Evolutionary conservation across 2,797 vertebrate species (phyloP), one percentile per base, ranked within the genome.

Genomic region (Coccyzus lansbergi): DNA sequence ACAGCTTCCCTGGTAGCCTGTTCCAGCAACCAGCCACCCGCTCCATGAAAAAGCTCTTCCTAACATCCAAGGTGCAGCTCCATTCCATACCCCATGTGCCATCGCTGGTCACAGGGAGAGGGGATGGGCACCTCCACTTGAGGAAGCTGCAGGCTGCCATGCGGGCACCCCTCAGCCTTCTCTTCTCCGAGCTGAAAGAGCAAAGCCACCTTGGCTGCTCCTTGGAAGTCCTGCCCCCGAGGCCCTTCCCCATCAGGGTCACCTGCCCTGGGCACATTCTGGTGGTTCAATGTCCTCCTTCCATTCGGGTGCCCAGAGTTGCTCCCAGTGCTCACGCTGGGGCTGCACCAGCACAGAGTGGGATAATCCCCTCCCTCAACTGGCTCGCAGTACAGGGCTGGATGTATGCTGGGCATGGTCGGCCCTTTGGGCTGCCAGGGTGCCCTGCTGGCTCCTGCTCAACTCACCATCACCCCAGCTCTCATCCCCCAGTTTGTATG

Each of bases 271-370:
- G 49, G 49, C 42, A 34, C 33, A 1, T 38, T 48, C 34, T 7
- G 7, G 2, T 4, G 38, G 36, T 22, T 3, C 5, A 31, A 16
- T 24, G 63, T 62, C 70, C 28, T 49, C 8, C 4, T 1, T 18
- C 6, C 6, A 2, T 0, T 11, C 56, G 55, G 49, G 49, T 0
- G 1, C 56, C 77, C 56, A 34, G 17, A 31, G 10, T 51, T 5
- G 55, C 24, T 1, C 56, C 0, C 36, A 5, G 64, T 4, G 8
- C 69, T 48, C 0, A 4, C 12, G 69, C 24, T 26, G 77, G 16
- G 53, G 29, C n/a, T 1, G 4, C 42, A 34, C 24, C 38, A 29
- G 25, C 7, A 62, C 7, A 0, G 48, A 22, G 70, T 4, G 34
- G 78, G 42, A 24, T 12, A 8, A 4, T 15, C 69, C 1, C 55